These are phyloP conservation scores for Solenopsis invicta DNA, from an alignment of 1,140 invertebrate species.

Conservation along the genomic window DNA sequence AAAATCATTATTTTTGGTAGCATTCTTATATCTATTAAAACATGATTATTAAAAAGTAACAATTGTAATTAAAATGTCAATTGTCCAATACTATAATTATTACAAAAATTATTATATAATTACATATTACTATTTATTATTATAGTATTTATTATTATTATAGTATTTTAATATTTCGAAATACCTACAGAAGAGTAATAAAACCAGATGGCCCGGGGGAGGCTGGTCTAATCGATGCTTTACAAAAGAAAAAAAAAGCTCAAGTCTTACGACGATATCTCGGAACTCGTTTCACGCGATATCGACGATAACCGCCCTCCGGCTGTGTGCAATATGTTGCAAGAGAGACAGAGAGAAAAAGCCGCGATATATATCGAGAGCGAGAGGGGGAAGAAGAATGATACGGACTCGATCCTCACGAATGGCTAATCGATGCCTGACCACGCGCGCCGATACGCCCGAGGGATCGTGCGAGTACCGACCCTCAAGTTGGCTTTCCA, in stretches of 20 bases:
- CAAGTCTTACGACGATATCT: slow-evolving; percentile 42
- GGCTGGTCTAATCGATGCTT: slow-evolving; percentile 15
- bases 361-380: slow-evolving; percentile 28
- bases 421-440: slow-evolving; percentile 78
- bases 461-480: slow-evolving; percentile 45
- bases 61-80: slow-evolving; percentile 5
- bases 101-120: neutral
- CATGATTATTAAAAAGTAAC: neutral
- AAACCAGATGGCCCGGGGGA: neutral
- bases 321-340: slow-evolving; percentile 66
- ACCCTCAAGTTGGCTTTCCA: slow-evolving; percentile 62
- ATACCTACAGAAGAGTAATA: slow-evolving; percentile 4
- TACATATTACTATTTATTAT: too few relatives aligned
- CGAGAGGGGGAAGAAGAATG: slow-evolving; percentile 43
- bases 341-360: slow-evolving; percentile 37
- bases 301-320: slow-evolving; percentile 66
- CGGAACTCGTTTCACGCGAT: slow-evolving; percentile 52
- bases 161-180: neutral
- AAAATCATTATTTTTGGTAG: neutral
- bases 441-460: slow-evolving; percentile 64
- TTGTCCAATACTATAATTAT: neutral
- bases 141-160: too few relatives aligned
- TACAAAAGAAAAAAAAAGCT: slow-evolving; percentile 17
- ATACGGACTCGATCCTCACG: slow-evolving; percentile 69
- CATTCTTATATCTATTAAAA: neutral